phyloP scores from a whole-genome alignment of 1,140 invertebrate genomes.

The Zaprionus camerounensis region DNA sequence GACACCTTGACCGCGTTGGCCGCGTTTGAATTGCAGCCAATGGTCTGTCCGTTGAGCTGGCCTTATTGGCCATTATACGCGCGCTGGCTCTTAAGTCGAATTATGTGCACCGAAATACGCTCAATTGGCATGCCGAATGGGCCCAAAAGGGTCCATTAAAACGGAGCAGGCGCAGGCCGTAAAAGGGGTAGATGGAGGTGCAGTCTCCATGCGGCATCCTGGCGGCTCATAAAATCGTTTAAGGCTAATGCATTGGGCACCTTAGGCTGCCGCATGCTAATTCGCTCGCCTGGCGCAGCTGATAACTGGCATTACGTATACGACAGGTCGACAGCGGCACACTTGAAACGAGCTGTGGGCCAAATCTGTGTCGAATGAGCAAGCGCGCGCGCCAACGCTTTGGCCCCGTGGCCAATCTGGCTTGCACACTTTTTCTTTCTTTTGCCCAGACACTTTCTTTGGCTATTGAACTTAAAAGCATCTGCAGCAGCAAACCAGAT shows the following conservation, averaged over 20 bases:
- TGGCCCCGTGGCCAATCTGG: slow-evolving; percentile 30
- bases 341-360: slow-evolving; percentile 5
- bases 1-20: slow-evolving; percentile 77
- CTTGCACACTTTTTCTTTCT: slow-evolving; percentile 77
- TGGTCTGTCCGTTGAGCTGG: slow-evolving; percentile 36
- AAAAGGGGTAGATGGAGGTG: background rate
- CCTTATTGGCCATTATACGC: slow-evolving; percentile 69
- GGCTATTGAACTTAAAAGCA: slow-evolving; percentile 79
- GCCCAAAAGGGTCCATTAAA: slow-evolving; percentile 35
- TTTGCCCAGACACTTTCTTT: slow-evolving; percentile 74
- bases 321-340: slow-evolving; percentile 31
- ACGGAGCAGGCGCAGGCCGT: background rate
- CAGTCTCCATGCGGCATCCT: slow-evolving; percentile 24
- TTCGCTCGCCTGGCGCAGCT: slow-evolving; percentile 32
- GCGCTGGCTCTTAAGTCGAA: slow-evolving; percentile 55
- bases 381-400: slow-evolving; percentile 7
- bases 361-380: slow-evolving; percentile 51
- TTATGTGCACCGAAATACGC: slow-evolving; percentile 51
- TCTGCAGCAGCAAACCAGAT: slow-evolving; percentile 39
- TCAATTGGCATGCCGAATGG: slow-evolving; percentile 61
- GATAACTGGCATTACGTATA: slow-evolving; percentile 75
- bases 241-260: slow-evolving; percentile 38
- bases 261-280: slow-evolving; percentile 28
- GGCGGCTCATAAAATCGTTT: slow-evolving; percentile 25
- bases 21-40: slow-evolving; percentile 50